These are phyloP conservation scores for Eupeodes luniger DNA, from an alignment of 2,888 invertebrate species.

Conservation along the genomic window DNA sequence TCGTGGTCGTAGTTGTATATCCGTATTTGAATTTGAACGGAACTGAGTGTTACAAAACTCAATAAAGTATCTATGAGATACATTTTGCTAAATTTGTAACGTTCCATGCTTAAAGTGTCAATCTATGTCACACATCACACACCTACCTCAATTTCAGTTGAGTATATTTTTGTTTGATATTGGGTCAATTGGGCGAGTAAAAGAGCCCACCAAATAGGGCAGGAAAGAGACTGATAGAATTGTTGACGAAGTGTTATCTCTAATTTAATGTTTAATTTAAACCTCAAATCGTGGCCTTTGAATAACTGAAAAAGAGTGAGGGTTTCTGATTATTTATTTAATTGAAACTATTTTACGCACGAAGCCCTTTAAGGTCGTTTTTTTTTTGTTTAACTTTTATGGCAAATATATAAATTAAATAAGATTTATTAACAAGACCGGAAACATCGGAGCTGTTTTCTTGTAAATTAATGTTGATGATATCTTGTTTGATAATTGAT, in stretches of 20 bases:
- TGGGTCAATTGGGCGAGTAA: slow-evolving; percentile 46
- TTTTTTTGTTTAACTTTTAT: background rate
- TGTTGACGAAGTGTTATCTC: slow-evolving; percentile 19
- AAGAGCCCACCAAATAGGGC: slow-evolving; percentile 35
- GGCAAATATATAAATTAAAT: slow-evolving; percentile 8
- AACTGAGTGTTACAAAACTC: slow-evolving; percentile 47
- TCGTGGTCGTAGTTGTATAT: slow-evolving; percentile 4
- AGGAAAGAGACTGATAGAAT: slow-evolving; percentile 7
- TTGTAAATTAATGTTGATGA: too few relatives aligned
- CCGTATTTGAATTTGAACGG: slow-evolving; percentile 18
- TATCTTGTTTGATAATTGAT: too few relatives aligned
- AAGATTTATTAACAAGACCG: slow-evolving; percentile 5
- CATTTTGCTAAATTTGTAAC: slow-evolving; percentile 42
- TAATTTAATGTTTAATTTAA: slow-evolving; percentile 5
- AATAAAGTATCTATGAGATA: slow-evolving; percentile 23
- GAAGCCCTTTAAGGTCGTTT: background rate
- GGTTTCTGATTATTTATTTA: slow-evolving; percentile 22
- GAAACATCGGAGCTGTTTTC: background rate
- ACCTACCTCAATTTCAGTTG: slow-evolving; percentile 41
- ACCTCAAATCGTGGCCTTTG: slow-evolving; percentile 14
- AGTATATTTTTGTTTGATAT: background rate
- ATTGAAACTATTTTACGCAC: slow-evolving; percentile 34
- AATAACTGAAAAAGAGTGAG: slow-evolving; percentile 6
- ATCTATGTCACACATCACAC: slow-evolving; percentile 21
- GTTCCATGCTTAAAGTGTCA: slow-evolving; percentile 23